These are phyloP conservation scores for Lasiommata megera DNA, from an alignment of 2,888 invertebrate genomes.

Conservation along the genomic window DNA sequence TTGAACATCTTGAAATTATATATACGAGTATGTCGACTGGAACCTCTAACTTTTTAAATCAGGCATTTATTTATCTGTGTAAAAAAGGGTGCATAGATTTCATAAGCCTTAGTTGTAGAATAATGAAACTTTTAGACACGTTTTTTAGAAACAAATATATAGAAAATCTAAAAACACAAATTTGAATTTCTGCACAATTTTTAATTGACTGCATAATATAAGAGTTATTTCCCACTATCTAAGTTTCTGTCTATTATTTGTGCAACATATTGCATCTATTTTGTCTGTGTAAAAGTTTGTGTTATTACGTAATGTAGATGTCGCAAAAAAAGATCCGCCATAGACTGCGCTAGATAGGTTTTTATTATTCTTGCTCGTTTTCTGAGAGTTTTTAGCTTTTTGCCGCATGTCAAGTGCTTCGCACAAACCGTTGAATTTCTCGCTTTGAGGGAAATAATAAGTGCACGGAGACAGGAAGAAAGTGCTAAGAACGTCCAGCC, in stretches of 20 bases:
- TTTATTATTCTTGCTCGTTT: slow-evolving; percentile 27
- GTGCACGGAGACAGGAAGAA: slow-evolving; percentile 10
- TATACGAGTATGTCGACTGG: neutral
- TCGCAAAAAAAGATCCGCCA: neutral
- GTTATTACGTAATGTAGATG: neutral
- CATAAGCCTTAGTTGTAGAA: too few relatives aligned
- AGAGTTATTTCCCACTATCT: too few relatives aligned
- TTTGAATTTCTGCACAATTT: too few relatives aligned
- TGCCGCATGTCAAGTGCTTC: slow-evolving; percentile 25
- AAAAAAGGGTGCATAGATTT: too few relatives aligned
- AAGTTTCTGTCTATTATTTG: too few relatives aligned
- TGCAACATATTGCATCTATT: too few relatives aligned
- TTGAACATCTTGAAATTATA: neutral
- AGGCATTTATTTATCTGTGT: too few relatives aligned
- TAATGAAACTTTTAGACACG: too few relatives aligned
- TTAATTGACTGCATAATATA: too few relatives aligned
- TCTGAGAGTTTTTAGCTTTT: slow-evolving; percentile 26
- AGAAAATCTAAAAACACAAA: too few relatives aligned
- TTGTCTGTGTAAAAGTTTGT: neutral
- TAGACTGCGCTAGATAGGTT: slow-evolving; percentile 12
- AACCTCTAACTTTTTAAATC: neutral
- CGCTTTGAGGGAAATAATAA: slow-evolving; percentile 27
- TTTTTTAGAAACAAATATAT: too few relatives aligned
- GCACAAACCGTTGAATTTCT: slow-evolving; percentile 16
- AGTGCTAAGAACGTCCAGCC: neutral